Conservation (phyloP, 2,888 invertebrate genomes). For the Cataglyphis livida region DNA sequence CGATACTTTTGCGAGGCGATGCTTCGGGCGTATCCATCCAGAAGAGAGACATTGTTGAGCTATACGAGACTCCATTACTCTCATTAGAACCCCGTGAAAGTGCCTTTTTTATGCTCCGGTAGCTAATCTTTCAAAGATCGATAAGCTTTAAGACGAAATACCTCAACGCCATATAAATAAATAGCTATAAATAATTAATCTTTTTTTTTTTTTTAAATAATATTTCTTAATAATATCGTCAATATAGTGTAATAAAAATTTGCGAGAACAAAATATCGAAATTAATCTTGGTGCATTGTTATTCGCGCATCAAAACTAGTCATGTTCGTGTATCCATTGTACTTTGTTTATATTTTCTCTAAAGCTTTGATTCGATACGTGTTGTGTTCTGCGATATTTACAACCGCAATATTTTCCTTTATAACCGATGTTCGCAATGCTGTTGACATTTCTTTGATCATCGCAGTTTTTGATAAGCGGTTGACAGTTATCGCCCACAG, state of each 20-base stretch:
- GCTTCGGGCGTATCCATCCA: constrained; percentile 54
- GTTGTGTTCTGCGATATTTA: constrained; percentile 13
- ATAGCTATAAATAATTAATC: constrained; percentile 40
- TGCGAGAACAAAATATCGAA: background rate
- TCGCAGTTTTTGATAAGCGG: constrained; percentile 30
- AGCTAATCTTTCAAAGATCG: constrained; percentile 51
- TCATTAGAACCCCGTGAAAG: constrained; percentile 48
- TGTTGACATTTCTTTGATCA: constrained; percentile 47
- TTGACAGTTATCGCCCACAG: constrained; percentile 44
- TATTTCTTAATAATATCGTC: constrained; percentile 14
- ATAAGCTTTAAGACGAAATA: constrained; percentile 49
- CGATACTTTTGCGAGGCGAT: constrained; percentile 44
- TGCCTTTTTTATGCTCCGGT: constrained; percentile 44
- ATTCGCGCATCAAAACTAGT: background rate
- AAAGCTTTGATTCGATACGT: constrained; percentile 30
- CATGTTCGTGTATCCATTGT: constrained; percentile 15
- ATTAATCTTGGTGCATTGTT: constrained; percentile 7
- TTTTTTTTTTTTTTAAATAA: constrained; percentile 13
- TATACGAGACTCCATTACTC: constrained; percentile 53
- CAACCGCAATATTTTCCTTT: constrained; percentile 31
- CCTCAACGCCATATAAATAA: constrained; percentile 36
- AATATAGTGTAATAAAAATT: constrained; percentile 17
- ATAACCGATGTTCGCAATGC: constrained; percentile 17
- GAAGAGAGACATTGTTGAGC: constrained; percentile 52
- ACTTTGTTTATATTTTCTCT: background rate